Percentiles rank a stretch among this genome's conserved stretches.
phyloP scores from a whole-genome alignment of 1,140 invertebrate species.

The Stegodyphus dumicola region DNA sequence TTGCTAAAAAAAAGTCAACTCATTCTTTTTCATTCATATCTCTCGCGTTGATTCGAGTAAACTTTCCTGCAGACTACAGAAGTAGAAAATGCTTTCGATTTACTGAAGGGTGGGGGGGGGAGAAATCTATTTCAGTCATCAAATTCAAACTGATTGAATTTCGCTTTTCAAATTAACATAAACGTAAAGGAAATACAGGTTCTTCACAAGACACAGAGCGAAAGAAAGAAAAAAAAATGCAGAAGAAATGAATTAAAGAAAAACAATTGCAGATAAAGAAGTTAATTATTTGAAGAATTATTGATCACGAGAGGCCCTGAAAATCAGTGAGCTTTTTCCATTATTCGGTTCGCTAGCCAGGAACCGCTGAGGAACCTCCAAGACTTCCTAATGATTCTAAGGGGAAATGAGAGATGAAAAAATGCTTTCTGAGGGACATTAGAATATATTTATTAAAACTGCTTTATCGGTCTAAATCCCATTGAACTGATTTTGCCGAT shows the following conservation, averaged over 20 bases:
- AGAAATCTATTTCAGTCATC: slow-evolving; percentile 46
- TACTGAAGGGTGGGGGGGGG: not conserved
- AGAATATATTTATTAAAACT: slow-evolving; percentile 25
- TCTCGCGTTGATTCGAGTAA: no score
- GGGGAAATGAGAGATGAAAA: slow-evolving; percentile 52
- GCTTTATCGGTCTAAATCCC: slow-evolving; percentile 15
- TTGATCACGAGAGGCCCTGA: slow-evolving; percentile 39
- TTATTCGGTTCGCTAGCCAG: slow-evolving; percentile 52
- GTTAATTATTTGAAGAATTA: slow-evolving; percentile 61
- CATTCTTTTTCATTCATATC: no score
- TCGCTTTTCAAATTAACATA: slow-evolving; percentile 54
- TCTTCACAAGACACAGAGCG: not conserved
- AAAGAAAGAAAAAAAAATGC: slow-evolving; percentile 25
- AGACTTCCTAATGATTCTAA: slow-evolving; percentile 57
- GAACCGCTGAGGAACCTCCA: slow-evolving; percentile 13
- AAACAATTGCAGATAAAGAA: slow-evolving; percentile 61
- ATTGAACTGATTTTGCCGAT: no score
- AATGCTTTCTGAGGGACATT: not conserved
- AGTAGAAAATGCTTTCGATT: not conserved
- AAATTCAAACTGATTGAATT: slow-evolving; percentile 49
- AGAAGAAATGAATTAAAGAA: slow-evolving; percentile 49
- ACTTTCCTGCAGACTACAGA: no score
- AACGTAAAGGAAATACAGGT: slow-evolving; percentile 34
- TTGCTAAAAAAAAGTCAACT: no score
- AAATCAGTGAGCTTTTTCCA: slow-evolving; percentile 58